Evolutionary conservation across 2,113 vertebrate genomes (phyloP), one percentile per base, ranked within the genome.

Genomic region (Chaenocephalus aceratus): DNA sequence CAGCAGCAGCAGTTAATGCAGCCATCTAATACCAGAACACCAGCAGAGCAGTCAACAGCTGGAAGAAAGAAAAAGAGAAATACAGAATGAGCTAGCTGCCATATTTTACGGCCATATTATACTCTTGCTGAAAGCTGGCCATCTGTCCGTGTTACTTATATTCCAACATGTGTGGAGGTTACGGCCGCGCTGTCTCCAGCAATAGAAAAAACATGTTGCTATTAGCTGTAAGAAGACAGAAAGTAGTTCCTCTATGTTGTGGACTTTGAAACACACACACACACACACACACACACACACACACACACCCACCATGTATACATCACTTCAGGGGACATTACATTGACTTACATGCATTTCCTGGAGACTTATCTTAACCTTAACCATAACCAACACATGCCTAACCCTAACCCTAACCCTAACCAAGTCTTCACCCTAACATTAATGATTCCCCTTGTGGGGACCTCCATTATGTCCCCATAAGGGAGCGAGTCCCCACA

Each of bases 91-190:
- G 12, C 16, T 62, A 59, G 34, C 46, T 59, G 72, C 46, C 36
- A 11, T 65, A 65, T 51, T 53, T 80, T 23, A 45, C 21, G 44
- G 18, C 0, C 46, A 1, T 46, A 52, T 78, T 49, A 68, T 10
- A 60, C 52, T 58, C 26, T 30, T 12, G 16, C 23, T 21, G 16
- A 10, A 78, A 65, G 72, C 73, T 77, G 15, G 9, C 1, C 64
- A 70, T 66, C 21, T 3, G 41, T 16, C 45, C 14, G 0, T 30
- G 18, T 62, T 21, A 46, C 34, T 71, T 60, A 45, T 45, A 36
- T 45, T 51, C 34, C 48, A 13, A 72, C 72, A 83, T 18, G 70
- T 72, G 57, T 64, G 36, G 57, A 71, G 71, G 59, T 61, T 21
- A 62, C 26, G 62, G 49, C 72, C 54, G 48, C 6, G 6, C 61